These are phyloP conservation scores for Callipepla californica DNA, from an alignment of 2,113 vertebrate species.

Conservation along the genomic window DNA sequence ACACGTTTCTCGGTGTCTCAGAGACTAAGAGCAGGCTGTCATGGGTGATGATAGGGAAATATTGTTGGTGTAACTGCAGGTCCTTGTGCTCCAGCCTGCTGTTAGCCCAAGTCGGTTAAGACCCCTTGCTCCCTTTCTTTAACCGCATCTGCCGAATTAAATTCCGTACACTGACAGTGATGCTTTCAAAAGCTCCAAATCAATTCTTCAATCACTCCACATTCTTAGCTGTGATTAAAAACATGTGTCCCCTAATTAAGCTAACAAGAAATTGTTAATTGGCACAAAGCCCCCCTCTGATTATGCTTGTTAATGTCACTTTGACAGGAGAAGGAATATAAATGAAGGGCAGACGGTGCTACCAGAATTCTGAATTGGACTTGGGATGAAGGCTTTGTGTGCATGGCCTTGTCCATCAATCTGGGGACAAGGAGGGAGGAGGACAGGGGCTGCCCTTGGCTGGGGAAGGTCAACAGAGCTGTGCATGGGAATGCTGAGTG, in stretches of 20 bases:
- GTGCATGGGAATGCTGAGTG: neutral
- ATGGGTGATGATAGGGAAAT: neutral
- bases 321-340: conserved; percentile 74
- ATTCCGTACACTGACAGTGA: conserved; percentile 69
- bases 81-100: neutral
- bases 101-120: neutral
- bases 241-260: conserved; percentile 90
- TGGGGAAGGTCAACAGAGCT: neutral
- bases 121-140: conserved; percentile 8
- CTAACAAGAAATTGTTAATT: conserved; percentile 86
- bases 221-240: conserved; percentile 85
- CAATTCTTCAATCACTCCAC: conserved; percentile 80
- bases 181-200: conserved; percentile 72
- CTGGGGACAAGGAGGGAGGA: neutral
- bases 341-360: conserved; percentile 73
- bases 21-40: neutral
- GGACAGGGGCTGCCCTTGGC: neutral
- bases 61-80: neutral
- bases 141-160: conserved; percentile 74
- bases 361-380: neutral
- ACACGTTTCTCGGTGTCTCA: neutral
- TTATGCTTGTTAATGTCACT: conserved; percentile 82
- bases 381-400: neutral
- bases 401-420: neutral
- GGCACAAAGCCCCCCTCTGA: conserved; percentile 75